Percentiles rank a stretch among this genome's conserved stretches.
Evolutionary conservation across 1,140 invertebrate species (phyloP).

Genomic region (Drosophila mojavensis): DNA sequence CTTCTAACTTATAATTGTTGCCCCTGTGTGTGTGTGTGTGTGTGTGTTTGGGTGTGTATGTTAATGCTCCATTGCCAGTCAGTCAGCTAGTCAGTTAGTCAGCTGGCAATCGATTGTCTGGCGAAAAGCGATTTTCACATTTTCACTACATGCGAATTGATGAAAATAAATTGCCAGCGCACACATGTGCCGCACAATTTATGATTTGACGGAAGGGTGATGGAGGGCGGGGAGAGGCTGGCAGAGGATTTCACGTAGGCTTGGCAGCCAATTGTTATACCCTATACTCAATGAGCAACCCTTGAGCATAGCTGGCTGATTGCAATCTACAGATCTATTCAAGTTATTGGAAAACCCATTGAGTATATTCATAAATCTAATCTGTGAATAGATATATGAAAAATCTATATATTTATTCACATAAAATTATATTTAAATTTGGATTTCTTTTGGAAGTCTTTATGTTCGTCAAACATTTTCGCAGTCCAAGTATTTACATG

Average conservation of each 20-base stretch:
- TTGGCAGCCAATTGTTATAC: slow-evolving; percentile 22
- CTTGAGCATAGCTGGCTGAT: background rate
- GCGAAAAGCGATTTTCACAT: slow-evolving; percentile 58
- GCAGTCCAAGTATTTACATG: too few species aligned
- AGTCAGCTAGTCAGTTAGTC: slow-evolving; percentile 19
- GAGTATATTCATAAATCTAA: background rate
- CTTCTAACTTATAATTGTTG: slow-evolving; percentile 40
- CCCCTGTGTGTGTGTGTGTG: slow-evolving; percentile 6
- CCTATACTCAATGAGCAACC: background rate
- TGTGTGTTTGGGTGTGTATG: background rate
- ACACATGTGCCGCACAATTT: slow-evolving; percentile 73
- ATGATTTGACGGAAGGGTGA: slow-evolving; percentile 35
- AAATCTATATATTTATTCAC: background rate
- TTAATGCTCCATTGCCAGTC: slow-evolving; percentile 26
- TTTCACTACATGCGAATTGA: slow-evolving; percentile 52
- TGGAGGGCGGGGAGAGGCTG: background rate
- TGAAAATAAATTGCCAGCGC: slow-evolving; percentile 78
- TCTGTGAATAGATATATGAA: background rate
- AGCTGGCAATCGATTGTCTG: slow-evolving; percentile 65
- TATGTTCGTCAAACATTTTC: too few species aligned
- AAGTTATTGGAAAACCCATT: background rate
- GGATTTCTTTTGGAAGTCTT: too few species aligned
- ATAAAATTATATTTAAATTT: background rate
- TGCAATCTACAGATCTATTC: too few species aligned
- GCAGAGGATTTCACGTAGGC: background rate